Base-by-base conservation (phyloP, 2,113 vertebrate genomes). In the Pollachius pollachius region DNA sequence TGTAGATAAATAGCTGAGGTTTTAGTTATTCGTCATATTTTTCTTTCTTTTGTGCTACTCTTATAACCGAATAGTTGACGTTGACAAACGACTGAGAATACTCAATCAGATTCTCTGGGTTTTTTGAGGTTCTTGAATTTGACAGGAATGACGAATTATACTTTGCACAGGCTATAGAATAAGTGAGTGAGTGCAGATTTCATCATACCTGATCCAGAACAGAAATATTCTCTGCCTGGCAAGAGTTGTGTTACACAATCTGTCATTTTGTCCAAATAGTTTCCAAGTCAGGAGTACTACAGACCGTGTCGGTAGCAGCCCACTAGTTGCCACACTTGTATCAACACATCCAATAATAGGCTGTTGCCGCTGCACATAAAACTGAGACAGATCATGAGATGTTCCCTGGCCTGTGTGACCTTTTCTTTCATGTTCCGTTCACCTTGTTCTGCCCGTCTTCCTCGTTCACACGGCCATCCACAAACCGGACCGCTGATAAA, bases 291-390 rank as follows among this genome's bases (percentile, higher is more conserved):
- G 62, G 58, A 71, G 61, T 72, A 23, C 67, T 57, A 64, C 17
- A 0, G 0, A 12, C 59, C 56, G 52, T 13, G 23, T 9, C 48
- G 15, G 71, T 18, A 56, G 15, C 0, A 13, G 11, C 65, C 0
- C 73, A 27, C 64, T 77, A 67, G 84, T 84, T 82, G 70, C 0
- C 37, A 73, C 70, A 60, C 73, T 77, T 41, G 70, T 83, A 85
- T 78, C 67, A 70, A 79, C 65, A 79, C 30, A 68, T 77, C 82
- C 77, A 79, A 73, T 60, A 13, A 71, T 69, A 30, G 65, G 63
- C 67, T 72, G 64, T 48, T 48, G 41, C 41, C 41, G 11, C 41
- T 48, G 41, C 41, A 48, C 1, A 48, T 9, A 48, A 13, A 48
- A 48, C 41, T 48, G 41, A 48, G 2, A 48, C 41, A 48, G 41